A percentile compares a stretch with the other conserved stretches of the same genome.
These are phyloP conservation scores for Phenganax subtilis DNA, from an alignment of 92 coral and sea anemone genomes.

Conservation along the genomic window DNA sequence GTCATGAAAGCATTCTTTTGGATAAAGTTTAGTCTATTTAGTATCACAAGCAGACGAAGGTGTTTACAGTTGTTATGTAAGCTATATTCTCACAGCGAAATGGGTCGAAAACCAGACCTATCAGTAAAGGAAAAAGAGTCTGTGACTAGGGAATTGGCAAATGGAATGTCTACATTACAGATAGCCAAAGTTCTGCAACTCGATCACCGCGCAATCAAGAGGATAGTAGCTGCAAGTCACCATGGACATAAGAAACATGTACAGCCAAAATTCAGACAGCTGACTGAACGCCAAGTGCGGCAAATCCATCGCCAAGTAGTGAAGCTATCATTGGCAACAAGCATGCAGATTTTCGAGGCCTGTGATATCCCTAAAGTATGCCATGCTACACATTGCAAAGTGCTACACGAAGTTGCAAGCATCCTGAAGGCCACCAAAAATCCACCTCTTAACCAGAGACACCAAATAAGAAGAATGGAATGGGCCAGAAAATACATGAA, in stretches of 20 bases:
- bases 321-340: background rate
- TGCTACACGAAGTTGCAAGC: background rate
- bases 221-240: background rate
- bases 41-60: background rate
- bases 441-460: constrained; percentile 20
- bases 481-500: constrained; percentile 8
- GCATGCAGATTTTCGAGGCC: constrained; percentile 1
- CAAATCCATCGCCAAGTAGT: constrained; percentile 18
- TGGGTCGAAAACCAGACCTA: background rate
- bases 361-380: constrained; percentile 21
- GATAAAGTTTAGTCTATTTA: background rate
- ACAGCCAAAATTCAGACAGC: constrained; percentile 6
- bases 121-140: background rate
- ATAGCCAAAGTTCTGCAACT: constrained; percentile 10
- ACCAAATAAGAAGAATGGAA: background rate
- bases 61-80: background rate
- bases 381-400: constrained; percentile 18
- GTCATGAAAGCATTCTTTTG: background rate
- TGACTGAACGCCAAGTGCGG: constrained; percentile 5
- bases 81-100: background rate
- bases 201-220: constrained; percentile 8
- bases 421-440: background rate
- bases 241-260: constrained; percentile 17
- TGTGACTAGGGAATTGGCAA: background rate
- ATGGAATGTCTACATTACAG: background rate